Base-by-base conservation (phyloP, 1,140 invertebrate genomes). In the Macrosteles quadrilineatus region DNA sequence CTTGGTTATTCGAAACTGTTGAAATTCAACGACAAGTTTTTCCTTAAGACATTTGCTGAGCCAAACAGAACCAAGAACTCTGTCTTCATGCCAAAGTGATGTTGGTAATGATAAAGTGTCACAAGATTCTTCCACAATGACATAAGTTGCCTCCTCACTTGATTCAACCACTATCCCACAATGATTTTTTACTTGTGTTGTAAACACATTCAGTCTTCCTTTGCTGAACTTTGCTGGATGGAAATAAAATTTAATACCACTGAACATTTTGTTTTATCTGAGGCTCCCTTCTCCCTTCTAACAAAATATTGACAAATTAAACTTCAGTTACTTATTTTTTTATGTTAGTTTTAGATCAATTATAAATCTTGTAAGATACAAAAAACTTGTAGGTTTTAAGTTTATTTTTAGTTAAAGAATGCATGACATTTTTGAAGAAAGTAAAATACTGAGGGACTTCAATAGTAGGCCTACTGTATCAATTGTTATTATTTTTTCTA, bases 41-140 rank as follows among this genome's bases (percentile, higher is more conserved):
- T 69, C 53, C 36, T 69, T 59, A n/a, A 69, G 14, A 69, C 67
- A 69, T 19, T 69, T 30, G 21, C 50, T 69, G 21, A 69, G 47
- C 67, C 67, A 69, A 17, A 57, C 12, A n/a, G 50, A 32, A 4
- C 67, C 67, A 25, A 69, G 21, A 3, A 69, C 32, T 9, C 11
- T 14, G 23, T 59, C 27, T 2, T 17, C 23, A 29, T 57, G 29
- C 32, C 50, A 43, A 32, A 36, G 11, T 14, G 17, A 19, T 1
- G 31, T 23, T 4, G 55, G 50, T 23, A 69, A 6, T 1, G 29
- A 12, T 19, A 11, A 19, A 36, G 19, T 19, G 25, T 69, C 32
- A 69, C 55, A 59, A 11, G 67, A 23, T 19, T 69, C 50, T 32
- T 69, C 67, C 23, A 57, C 29, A 36, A 69, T 69, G 19, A 69